Evolutionary conservation across 1,140 invertebrate species (phyloP).

Genomic region (Muscidifurax raptorellus): DNA sequence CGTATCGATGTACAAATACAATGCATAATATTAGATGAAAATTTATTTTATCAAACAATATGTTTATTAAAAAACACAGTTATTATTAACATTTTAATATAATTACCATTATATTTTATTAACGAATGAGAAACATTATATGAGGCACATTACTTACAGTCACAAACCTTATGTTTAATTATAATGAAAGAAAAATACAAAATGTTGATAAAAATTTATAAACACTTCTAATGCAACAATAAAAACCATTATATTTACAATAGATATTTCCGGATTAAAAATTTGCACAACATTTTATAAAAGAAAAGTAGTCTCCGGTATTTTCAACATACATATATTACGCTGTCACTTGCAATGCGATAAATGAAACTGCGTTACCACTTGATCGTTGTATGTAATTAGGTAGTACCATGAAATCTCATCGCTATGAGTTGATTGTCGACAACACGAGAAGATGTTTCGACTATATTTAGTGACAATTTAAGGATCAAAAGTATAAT

Average conservation of each 20-base stretch:
- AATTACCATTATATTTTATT: conserved; percentile 13
- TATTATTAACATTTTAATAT: conserved; percentile 12
- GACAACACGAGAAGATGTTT: too few species aligned
- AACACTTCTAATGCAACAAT: neutral
- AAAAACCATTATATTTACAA: conserved; percentile 29
- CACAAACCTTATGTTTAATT: conserved; percentile 9
- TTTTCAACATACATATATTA: neutral
- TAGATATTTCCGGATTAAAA: neutral
- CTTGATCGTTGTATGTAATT: neutral
- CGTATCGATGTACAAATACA: conserved; percentile 43
- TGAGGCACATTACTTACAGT: conserved; percentile 13
- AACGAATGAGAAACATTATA: neutral
- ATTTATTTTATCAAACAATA: conserved; percentile 34
- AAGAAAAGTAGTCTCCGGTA: conserved; percentile 15
- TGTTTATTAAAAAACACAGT: neutral
- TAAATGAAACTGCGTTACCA: neutral
- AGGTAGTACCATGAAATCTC: neutral
- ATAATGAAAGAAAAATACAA: neutral
- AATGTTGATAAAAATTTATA: neutral
- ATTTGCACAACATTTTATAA: conserved; percentile 23
- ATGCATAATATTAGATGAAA: conserved; percentile 43
- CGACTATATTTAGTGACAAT: neutral
- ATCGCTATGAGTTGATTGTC: neutral
- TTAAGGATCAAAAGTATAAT: neutral
- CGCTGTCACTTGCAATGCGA: neutral